Conservation (phyloP, 2,113 vertebrate genomes). For the Motacilla tschutschensis region DNA sequence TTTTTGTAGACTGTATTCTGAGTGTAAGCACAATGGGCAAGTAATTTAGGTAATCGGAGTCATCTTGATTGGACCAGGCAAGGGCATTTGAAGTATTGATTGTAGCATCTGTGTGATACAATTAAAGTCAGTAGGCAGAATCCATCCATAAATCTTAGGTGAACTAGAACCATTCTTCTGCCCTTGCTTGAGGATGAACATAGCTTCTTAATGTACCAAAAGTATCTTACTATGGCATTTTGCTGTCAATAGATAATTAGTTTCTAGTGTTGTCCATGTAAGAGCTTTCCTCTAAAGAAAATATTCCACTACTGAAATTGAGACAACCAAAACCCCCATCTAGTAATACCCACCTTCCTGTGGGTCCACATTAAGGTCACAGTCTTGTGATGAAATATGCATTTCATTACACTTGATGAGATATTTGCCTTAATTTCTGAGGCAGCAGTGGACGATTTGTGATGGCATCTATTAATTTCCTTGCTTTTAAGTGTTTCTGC, state of each 20-base stretch:
- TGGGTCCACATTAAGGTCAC: not conserved
- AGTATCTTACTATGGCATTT: not conserved
- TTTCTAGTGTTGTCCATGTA: not conserved
- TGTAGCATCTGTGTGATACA: conserved; percentile 17
- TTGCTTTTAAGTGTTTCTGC: conserved; percentile 18
- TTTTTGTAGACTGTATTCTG: not conserved
- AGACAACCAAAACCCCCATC: not conserved
- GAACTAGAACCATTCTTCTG: conserved; percentile 24
- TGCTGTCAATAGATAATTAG: conserved; percentile 22
- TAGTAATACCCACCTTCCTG: not conserved
- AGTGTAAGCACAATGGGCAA: not conserved
- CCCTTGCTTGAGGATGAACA: conserved; percentile 11
- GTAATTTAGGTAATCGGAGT: conserved; percentile 40
- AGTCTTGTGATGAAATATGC: not conserved
- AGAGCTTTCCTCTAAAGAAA: not conserved
- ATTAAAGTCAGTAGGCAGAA: conserved; percentile 34
- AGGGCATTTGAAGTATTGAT: conserved; percentile 50
- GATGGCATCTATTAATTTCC: conserved; percentile 16
- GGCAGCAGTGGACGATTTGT: not conserved
- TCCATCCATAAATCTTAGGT: conserved; percentile 31
- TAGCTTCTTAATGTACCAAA: not conserved
- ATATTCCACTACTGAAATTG: not conserved
- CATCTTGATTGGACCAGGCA: conserved; percentile 41
- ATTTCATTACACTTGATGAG: conserved; percentile 32
- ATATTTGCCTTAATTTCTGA: conserved; percentile 4